Evolutionary conservation across 2,797 vertebrate genomes (phyloP).

Genomic region (Naso thynnoides): DNA sequence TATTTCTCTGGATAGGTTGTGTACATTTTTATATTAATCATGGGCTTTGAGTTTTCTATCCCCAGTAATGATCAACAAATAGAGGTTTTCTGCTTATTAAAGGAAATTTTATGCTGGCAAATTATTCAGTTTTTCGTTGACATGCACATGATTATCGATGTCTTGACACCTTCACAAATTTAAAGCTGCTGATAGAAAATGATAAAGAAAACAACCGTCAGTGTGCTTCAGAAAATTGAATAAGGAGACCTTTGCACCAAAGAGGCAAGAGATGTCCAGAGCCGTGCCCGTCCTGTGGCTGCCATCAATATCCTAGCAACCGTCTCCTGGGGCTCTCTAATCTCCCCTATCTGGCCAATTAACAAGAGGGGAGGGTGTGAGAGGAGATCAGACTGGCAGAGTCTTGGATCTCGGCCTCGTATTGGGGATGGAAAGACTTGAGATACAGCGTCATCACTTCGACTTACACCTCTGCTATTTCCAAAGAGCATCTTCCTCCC

Average conservation of each 20-base stretch:
- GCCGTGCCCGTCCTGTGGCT: slow-evolving; percentile 42
- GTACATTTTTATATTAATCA: slow-evolving; percentile 43
- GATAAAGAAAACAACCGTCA: background rate
- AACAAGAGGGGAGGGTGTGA: slow-evolving; percentile 49
- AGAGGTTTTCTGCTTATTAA: slow-evolving; percentile 1
- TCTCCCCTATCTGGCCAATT: slow-evolving; percentile 75
- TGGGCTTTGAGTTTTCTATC: slow-evolving; percentile 40
- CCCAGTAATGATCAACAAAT: slow-evolving; percentile 4
- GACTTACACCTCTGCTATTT: slow-evolving; percentile 51
- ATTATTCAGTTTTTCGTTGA: slow-evolving; percentile 9
- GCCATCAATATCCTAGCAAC: slow-evolving; percentile 76
- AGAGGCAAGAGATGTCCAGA: slow-evolving; percentile 39
- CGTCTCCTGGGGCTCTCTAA: slow-evolving; percentile 64
- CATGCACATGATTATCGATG: slow-evolving; percentile 7
- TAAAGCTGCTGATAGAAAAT: slow-evolving; percentile 6
- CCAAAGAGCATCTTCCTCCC: slow-evolving; percentile 53
- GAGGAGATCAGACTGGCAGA: slow-evolving; percentile 33
- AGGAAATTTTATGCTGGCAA: background rate
- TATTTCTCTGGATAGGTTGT: slow-evolving; percentile 28
- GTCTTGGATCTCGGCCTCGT: slow-evolving; percentile 21
- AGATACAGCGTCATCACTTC: slow-evolving; percentile 54
- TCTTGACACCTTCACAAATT: slow-evolving; percentile 1
- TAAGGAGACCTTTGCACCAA: slow-evolving; percentile 48
- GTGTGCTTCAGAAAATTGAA: slow-evolving; percentile 47
- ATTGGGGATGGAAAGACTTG: slow-evolving; percentile 26